phyloP scores from a whole-genome alignment of 2,888 invertebrate species.

The Gymnosoma rotundatum region DNA sequence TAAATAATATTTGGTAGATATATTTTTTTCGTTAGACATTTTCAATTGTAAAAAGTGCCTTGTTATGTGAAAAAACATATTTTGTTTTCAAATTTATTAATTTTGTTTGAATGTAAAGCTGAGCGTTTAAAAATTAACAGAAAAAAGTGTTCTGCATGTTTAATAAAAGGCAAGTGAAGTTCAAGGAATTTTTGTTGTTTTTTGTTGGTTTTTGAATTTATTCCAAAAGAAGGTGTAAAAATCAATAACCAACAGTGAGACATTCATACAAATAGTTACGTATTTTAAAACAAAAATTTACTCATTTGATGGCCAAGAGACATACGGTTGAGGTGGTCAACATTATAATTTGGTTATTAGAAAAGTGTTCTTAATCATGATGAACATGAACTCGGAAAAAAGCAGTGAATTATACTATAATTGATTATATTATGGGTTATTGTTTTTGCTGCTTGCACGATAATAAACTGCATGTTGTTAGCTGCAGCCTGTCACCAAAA shows the following conservation, averaged over 20 bases:
- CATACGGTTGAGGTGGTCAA: constrained; percentile 28
- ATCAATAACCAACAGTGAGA: constrained; percentile 64
- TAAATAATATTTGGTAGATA: no score
- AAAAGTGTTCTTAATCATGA: constrained; percentile 32
- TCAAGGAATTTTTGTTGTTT: constrained; percentile 60
- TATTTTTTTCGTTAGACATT: neutral
- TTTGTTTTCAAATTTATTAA: neutral
- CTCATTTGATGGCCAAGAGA: constrained; percentile 10
- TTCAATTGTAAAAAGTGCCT: constrained; percentile 34
- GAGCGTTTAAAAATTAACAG: neutral
- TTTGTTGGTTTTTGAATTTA: constrained; percentile 48
- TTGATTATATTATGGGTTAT: constrained; percentile 66
- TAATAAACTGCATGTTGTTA: neutral
- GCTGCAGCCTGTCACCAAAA: constrained; percentile 41
- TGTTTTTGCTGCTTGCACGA: neutral
- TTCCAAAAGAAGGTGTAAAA: constrained; percentile 65
- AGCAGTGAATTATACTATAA: constrained; percentile 63
- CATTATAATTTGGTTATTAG: constrained; percentile 29
- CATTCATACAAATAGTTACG: constrained; percentile 35
- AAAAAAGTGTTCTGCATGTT: constrained; percentile 1
- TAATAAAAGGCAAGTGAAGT: constrained; percentile 55
- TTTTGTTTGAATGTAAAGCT: neutral
- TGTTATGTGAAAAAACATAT: neutral
- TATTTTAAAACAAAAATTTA: constrained; percentile 16
- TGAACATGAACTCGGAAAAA: constrained; percentile 59